phyloP scores from a whole-genome alignment of 1,140 invertebrate genomes.

The Neuroterus valhalla region DNA sequence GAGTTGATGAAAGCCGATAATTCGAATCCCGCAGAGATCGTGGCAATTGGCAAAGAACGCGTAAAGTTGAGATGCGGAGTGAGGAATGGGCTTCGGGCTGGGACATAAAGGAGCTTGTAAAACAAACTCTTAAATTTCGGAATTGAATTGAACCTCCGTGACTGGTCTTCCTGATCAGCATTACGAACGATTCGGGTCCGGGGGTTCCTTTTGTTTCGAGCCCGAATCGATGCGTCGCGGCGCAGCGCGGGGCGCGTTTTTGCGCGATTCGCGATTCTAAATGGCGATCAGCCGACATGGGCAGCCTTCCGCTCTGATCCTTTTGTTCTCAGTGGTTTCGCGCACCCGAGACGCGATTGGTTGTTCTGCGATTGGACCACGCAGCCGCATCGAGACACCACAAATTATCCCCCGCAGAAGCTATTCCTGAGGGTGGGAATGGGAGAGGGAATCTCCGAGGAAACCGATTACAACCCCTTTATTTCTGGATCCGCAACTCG shows the following conservation, averaged over 20 bases:
- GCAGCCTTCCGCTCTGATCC: constrained; percentile 44
- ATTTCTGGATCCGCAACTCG: constrained; percentile 43
- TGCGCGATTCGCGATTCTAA: constrained; percentile 34
- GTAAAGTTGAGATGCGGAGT: not conserved
- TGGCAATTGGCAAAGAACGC: not conserved
- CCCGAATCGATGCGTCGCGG: constrained; percentile 4
- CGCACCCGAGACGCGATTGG: constrained; percentile 50
- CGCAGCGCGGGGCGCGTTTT: constrained; percentile 25
- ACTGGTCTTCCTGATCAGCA: constrained; percentile 9
- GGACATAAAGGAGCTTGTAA: not conserved
- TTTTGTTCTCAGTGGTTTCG: constrained; percentile 57
- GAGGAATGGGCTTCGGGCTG: not conserved
- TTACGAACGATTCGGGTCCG: not conserved
- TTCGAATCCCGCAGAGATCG: too few species aligned
- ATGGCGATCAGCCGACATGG: constrained; percentile 45
- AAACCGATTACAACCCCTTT: constrained; percentile 47
- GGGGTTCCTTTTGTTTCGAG: constrained; percentile 21
- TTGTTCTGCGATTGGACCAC: constrained; percentile 49
- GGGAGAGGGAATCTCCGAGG: constrained; percentile 41
- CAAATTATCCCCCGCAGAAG: constrained; percentile 50
- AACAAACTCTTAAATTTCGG: constrained; percentile 8
- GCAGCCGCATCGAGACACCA: constrained; percentile 49
- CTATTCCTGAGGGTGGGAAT: constrained; percentile 22
- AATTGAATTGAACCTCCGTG: constrained; percentile 5
- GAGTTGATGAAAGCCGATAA: too few species aligned